Conservation (phyloP, 2,888 invertebrate genomes). For the Lepas anatifera region DNA sequence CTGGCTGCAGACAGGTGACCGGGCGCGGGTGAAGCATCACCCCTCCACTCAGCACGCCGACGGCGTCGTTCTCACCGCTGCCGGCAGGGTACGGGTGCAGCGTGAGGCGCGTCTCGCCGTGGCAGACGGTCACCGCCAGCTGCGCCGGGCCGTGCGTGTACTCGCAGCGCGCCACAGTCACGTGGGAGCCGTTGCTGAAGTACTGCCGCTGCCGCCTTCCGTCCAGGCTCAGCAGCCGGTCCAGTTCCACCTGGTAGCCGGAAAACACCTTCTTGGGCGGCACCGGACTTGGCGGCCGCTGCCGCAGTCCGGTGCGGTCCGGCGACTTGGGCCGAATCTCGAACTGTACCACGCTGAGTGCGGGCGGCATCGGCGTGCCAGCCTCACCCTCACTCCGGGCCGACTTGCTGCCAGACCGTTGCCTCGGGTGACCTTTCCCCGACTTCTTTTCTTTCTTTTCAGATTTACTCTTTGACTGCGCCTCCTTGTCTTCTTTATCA, state of each 20-base stretch:
- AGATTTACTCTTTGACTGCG: background rate
- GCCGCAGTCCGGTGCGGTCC: background rate
- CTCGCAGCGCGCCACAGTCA: background rate
- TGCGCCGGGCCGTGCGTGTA: background rate
- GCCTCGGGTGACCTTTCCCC: background rate
- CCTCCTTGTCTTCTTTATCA: background rate
- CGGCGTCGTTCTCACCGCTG: background rate
- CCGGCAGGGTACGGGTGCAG: background rate
- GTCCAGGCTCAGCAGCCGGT: background rate
- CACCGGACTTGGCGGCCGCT: background rate
- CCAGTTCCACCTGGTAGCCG: conserved; percentile 4
- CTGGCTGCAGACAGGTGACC: background rate
- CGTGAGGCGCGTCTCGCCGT: background rate
- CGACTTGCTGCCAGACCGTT: background rate
- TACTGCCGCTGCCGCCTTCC: background rate
- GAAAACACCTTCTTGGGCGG: background rate
- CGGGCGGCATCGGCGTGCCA: background rate
- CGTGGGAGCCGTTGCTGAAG: background rate
- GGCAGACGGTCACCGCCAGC: background rate
- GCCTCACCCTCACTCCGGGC: too few species aligned
- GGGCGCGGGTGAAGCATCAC: background rate
- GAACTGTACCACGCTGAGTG: background rate
- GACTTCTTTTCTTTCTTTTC: background rate
- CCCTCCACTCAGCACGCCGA: background rate
- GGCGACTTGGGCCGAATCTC: background rate